These are phyloP conservation scores for Rattus rattus DNA, from an alignment of 2,113 vertebrate genomes.

Conservation along the genomic window DNA sequence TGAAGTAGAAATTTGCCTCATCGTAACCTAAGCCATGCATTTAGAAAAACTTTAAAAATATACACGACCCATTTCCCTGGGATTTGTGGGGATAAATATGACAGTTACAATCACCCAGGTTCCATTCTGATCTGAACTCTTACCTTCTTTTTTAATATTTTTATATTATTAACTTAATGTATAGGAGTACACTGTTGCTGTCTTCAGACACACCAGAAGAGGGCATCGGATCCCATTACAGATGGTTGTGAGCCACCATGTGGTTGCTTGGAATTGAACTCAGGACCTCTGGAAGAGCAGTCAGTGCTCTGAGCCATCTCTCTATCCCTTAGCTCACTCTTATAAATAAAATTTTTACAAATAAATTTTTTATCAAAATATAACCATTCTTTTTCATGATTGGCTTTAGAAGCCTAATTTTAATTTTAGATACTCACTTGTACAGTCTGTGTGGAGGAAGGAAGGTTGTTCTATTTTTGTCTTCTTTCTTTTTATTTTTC, in stretches of 20 bases:
- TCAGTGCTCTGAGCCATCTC: too few species aligned
- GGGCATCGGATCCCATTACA: too few species aligned
- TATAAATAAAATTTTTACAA: neutral
- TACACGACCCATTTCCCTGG: neutral
- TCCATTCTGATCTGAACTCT: neutral
- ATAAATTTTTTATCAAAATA: neutral
- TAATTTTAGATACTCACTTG: neutral
- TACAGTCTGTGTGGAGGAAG: neutral
- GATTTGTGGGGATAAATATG: neutral
- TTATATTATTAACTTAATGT: too few species aligned
- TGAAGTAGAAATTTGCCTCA: neutral
- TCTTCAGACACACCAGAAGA: too few species aligned
- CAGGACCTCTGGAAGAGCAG: too few species aligned
- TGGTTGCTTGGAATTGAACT: too few species aligned
- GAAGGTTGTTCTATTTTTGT: neutral
- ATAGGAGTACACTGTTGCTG: too few species aligned
- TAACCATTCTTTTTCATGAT: neutral
- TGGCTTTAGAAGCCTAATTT: neutral
- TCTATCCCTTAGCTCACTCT: too few species aligned
- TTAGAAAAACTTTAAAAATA: neutral
- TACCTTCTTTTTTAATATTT: neutral
- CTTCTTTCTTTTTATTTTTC: neutral
- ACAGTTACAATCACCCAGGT: neutral
- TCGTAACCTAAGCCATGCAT: neutral
- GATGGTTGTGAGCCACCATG: too few species aligned